These are phyloP conservation scores for Augochlorella aurata DNA, from an alignment of 2,888 invertebrate genomes.

Conservation along the genomic window DNA sequence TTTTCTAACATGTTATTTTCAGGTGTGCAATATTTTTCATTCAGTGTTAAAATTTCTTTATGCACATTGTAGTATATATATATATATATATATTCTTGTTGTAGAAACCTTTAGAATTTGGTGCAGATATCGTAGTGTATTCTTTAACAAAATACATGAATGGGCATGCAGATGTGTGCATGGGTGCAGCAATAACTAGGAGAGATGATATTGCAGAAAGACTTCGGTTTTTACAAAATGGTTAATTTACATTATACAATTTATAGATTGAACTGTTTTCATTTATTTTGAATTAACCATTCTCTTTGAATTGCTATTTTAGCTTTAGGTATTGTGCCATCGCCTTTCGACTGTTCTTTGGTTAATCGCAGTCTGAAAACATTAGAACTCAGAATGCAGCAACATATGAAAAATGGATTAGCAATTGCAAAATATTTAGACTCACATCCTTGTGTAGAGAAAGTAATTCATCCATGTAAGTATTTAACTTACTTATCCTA, in stretches of 20 bases:
- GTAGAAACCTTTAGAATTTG: slow-evolving; percentile 93
- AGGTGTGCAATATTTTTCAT: slow-evolving; percentile 79
- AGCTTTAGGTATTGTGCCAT: slow-evolving; percentile 96
- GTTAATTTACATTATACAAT: slow-evolving; percentile 81
- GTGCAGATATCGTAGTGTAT: slow-evolving; percentile 95
- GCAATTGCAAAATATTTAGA: slow-evolving; percentile 92
- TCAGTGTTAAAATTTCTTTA: background rate
- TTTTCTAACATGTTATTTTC: slow-evolving; percentile 94
- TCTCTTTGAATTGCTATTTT: slow-evolving; percentile 35
- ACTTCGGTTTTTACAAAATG: slow-evolving; percentile 93
- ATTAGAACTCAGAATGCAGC: slow-evolving; percentile 94
- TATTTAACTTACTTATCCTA: slow-evolving; percentile 36
- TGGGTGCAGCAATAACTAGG: slow-evolving; percentile 94
- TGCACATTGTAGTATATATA: background rate
- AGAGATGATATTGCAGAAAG: slow-evolving; percentile 87
- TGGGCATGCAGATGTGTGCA: slow-evolving; percentile 98
- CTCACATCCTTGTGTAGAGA: slow-evolving; percentile 89
- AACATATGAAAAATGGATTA: slow-evolving; percentile 91
- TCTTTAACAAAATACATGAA: slow-evolving; percentile 99
- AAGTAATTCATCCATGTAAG: slow-evolving; percentile 92
- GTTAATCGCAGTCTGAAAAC: slow-evolving; percentile 97
- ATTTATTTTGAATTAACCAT: background rate
- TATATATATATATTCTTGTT: slow-evolving; percentile 15
- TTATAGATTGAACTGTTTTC: background rate
- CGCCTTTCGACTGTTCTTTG: slow-evolving; percentile 97